Evolutionary conservation across 2,888 invertebrate genomes (phyloP).

Genomic region (Lepidonotus clava): DNA sequence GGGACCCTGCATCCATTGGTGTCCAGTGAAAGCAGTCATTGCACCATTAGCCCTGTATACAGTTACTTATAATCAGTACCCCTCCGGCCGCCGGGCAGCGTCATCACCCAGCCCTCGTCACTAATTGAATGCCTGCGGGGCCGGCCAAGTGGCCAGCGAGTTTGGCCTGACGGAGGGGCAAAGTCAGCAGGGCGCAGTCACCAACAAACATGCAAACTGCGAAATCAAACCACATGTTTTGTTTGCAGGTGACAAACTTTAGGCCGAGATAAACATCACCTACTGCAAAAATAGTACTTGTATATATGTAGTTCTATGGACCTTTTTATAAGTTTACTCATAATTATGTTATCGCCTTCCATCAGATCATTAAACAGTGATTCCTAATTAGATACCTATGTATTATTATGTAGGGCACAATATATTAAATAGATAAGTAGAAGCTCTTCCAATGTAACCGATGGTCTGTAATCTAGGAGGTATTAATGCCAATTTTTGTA

Average conservation of each 20-base stretch:
- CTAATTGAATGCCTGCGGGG: conserved; percentile 33
- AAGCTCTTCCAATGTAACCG: too few relatives aligned
- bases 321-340: neutral
- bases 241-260: neutral
- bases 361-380: too few relatives aligned
- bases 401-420: too few relatives aligned
- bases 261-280: neutral
- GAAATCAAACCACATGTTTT: conserved; percentile 3
- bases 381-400: too few relatives aligned
- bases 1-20: neutral
- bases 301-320: neutral
- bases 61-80: conserved; percentile 51
- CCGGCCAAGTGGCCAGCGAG: conserved; percentile 2
- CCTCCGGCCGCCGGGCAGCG: neutral
- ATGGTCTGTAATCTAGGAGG: too few relatives aligned
- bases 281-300: neutral
- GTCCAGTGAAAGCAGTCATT: conserved; percentile 13
- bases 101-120: neutral
- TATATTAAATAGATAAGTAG: too few relatives aligned
- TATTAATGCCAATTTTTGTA: too few relatives aligned
- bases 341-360: too few relatives aligned
- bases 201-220: conserved; percentile 4
- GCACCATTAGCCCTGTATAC: conserved; percentile 49
- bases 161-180: neutral
- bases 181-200: neutral